Percentiles rank a stretch among this genome's conserved stretches.
Conservation (phyloP, 2,113 vertebrate genomes). For the Charadrius vociferus region DNA sequence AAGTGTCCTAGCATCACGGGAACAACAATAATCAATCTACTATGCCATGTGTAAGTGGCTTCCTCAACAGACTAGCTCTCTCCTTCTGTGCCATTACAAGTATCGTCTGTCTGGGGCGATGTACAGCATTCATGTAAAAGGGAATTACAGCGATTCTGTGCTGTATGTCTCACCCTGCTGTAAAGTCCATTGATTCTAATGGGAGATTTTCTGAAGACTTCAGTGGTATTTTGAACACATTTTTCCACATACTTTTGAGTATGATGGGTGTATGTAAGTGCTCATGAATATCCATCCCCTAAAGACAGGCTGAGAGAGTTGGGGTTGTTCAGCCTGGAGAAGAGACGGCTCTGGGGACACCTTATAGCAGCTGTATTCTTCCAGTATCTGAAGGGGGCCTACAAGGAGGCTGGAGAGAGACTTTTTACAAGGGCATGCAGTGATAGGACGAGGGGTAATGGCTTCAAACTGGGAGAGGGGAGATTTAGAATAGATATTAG, state of each 20-base stretch:
- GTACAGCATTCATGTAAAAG: neutral
- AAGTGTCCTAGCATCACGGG: neutral
- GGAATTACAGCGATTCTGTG: neutral
- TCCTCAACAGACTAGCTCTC: neutral
- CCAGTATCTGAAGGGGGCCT: no score
- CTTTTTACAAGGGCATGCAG: no score
- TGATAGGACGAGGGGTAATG: no score
- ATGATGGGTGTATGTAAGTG: neutral
- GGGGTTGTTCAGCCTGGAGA: no score
- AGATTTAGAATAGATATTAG: no score
- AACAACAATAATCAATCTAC: neutral
- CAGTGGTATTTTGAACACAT: neutral
- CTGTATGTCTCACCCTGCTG: neutral
- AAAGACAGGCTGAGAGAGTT: neutral
- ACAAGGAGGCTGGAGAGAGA: no score
- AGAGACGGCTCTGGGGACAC: no score
- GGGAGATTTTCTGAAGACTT: neutral
- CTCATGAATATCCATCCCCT: neutral
- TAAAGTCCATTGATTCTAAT: neutral
- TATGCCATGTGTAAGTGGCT: neutral
- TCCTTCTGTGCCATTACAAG: neutral
- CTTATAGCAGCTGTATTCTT: no score
- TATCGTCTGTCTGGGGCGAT: no score
- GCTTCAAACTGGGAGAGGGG: no score
- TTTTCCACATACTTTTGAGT: neutral